Evolutionary conservation across 2,888 invertebrate genomes (phyloP).

Genomic region (Meandrusa payeni): DNA sequence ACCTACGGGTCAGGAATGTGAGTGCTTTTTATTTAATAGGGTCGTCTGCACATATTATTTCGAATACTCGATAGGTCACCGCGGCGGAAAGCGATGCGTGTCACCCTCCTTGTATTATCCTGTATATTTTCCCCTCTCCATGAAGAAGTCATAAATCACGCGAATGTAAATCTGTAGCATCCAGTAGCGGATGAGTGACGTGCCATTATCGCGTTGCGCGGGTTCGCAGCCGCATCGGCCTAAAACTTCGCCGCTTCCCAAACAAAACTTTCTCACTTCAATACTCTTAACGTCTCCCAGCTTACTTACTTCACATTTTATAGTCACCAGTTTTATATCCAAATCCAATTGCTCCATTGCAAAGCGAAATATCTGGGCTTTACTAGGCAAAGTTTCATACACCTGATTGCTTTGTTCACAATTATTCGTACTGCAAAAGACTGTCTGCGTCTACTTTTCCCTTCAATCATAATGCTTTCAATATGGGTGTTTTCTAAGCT

Average conservation of each 20-base stretch:
- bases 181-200: conserved; percentile 76
- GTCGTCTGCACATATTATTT: conserved; percentile 5
- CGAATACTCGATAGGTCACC: conserved; percentile 4
- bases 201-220: conserved; percentile 67
- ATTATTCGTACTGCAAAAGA: too few species aligned
- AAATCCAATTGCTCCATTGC: not conserved
- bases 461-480: too few species aligned
- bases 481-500: too few species aligned
- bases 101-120: conserved; percentile 53
- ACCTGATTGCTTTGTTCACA: too few species aligned
- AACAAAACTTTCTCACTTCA: conserved; percentile 39
- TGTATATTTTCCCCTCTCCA: conserved; percentile 73
- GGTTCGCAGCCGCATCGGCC: conserved; percentile 47
- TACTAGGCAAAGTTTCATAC: too few species aligned
- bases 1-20: too few species aligned
- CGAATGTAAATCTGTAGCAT: conserved; percentile 78
- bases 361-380: too few species aligned
- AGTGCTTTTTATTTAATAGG: too few species aligned
- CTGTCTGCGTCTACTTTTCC: too few species aligned
- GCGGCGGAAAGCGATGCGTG: conserved; percentile 27
- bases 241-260: conserved; percentile 54
- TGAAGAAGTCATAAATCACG: conserved; percentile 79
- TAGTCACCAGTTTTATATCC: conserved; percentile 14
- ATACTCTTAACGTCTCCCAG: conserved; percentile 32
- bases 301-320: conserved; percentile 20